Evolutionary conservation across 2,888 invertebrate species (phyloP).

Genomic region (Orthosia cruda): DNA sequence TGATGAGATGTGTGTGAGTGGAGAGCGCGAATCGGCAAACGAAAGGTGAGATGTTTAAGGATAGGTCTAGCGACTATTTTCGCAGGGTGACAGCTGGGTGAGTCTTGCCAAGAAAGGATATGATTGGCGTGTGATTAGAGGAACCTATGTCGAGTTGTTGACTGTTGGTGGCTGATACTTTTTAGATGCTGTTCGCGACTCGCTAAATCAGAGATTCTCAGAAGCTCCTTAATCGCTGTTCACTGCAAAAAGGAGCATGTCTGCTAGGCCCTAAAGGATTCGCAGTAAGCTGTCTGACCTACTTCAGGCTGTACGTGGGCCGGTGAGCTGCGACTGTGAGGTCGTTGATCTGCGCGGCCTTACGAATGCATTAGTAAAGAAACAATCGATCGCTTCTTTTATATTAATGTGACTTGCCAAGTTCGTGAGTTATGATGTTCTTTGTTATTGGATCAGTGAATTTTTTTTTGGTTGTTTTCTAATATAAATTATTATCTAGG

Average conservation of each 20-base stretch:
- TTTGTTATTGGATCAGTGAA: not conserved
- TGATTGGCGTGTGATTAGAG: no score
- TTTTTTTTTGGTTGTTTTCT: not conserved
- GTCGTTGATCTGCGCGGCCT: slow-evolving; percentile 65
- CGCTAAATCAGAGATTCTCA: no score
- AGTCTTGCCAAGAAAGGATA: no score
- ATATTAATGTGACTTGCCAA: slow-evolving; percentile 26
- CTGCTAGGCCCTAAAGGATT: slow-evolving; percentile 31
- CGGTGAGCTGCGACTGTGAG: slow-evolving; percentile 41
- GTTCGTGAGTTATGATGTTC: slow-evolving; percentile 6
- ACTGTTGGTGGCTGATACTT: no score
- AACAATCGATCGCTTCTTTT: slow-evolving; percentile 55
- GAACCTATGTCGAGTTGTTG: no score
- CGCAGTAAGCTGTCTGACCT: slow-evolving; percentile 66
- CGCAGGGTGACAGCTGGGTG: no score
- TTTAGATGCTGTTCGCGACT: no score
- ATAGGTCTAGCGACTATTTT: no score
- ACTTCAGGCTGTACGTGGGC: slow-evolving; percentile 63
- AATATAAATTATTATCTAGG: not conserved
- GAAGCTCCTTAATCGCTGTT: not conserved
- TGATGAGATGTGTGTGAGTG: not conserved
- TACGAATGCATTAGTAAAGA: slow-evolving; percentile 63
- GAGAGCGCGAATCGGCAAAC: not conserved
- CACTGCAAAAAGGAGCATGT: not conserved
- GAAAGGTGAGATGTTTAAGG: not conserved